These are phyloP conservation scores for Lochmaea capreae DNA, from an alignment of 2,888 invertebrate genomes.

Conservation along the genomic window DNA sequence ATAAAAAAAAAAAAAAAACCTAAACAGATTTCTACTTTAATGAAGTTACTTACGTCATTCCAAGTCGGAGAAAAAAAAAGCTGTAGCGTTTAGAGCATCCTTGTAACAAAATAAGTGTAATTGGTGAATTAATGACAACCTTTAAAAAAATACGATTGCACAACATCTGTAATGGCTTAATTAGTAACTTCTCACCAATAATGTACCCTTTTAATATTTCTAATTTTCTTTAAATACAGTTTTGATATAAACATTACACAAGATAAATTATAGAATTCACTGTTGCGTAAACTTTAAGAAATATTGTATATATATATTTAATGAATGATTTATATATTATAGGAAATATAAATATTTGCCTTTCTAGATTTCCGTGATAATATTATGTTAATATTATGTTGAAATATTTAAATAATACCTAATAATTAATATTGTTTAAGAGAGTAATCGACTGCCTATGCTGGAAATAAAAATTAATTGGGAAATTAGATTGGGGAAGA, in stretches of 20 bases:
- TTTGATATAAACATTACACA: background rate
- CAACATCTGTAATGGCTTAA: too few species aligned
- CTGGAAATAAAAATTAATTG: too few species aligned
- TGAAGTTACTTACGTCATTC: too few species aligned
- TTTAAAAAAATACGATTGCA: too few species aligned
- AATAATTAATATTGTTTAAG: background rate
- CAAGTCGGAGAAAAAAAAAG: too few species aligned
- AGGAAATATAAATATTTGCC: background rate
- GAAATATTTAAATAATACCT: background rate
- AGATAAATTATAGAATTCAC: background rate
- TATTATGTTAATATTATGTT: background rate
- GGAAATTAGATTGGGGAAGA: too few species aligned
- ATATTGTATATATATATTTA: too few species aligned
- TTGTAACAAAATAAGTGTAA: too few species aligned
- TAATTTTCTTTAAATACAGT: background rate
- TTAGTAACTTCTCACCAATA: too few species aligned
- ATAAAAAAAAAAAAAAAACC: background rate
- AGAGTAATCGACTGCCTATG: too few species aligned
- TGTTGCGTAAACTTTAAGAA: background rate
- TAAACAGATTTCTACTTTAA: background rate
- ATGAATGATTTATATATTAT: background rate
- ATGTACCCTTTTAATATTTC: background rate
- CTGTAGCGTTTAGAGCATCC: too few species aligned
- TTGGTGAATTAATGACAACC: too few species aligned
- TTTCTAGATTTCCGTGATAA: background rate